These are phyloP conservation scores for Pasiphila rectangulata DNA, from an alignment of 2,888 invertebrate genomes.

Conservation along the genomic window DNA sequence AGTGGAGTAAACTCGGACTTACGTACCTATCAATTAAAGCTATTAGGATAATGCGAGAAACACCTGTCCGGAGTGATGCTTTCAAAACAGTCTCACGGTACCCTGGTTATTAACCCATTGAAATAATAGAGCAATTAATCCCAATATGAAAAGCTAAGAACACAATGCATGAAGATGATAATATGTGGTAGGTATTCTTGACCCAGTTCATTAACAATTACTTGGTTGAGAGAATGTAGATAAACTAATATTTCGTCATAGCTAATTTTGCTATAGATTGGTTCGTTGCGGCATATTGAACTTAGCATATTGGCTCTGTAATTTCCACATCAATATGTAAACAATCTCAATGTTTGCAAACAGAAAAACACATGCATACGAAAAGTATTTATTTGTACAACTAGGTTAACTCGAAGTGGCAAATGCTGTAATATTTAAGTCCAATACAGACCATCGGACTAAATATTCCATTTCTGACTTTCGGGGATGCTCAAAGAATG, in stretches of 20 bases:
- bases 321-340: constrained; percentile 14
- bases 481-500: too few species aligned
- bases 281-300: constrained; percentile 20
- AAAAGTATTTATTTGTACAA: too few species aligned
- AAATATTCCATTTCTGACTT: too few species aligned
- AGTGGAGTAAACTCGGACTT: constrained; percentile 40
- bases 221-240: constrained; percentile 31
- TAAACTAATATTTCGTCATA: constrained; percentile 20
- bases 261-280: constrained; percentile 27
- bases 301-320: constrained; percentile 19
- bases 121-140: constrained; percentile 37
- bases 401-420: too few species aligned
- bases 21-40: constrained; percentile 52
- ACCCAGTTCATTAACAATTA: constrained; percentile 33
- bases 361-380: background rate
- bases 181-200: constrained; percentile 33
- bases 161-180: constrained; percentile 35
- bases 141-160: constrained; percentile 22
- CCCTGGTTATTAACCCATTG: constrained; percentile 27
- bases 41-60: constrained; percentile 41
- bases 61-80: constrained; percentile 28
- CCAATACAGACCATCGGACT: too few species aligned
- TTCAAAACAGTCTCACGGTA: constrained; percentile 42
- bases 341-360: constrained; percentile 7
- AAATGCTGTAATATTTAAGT: too few species aligned